Conservation (phyloP, 2,888 invertebrate genomes). For the Pharmacophagus antenor region DNA sequence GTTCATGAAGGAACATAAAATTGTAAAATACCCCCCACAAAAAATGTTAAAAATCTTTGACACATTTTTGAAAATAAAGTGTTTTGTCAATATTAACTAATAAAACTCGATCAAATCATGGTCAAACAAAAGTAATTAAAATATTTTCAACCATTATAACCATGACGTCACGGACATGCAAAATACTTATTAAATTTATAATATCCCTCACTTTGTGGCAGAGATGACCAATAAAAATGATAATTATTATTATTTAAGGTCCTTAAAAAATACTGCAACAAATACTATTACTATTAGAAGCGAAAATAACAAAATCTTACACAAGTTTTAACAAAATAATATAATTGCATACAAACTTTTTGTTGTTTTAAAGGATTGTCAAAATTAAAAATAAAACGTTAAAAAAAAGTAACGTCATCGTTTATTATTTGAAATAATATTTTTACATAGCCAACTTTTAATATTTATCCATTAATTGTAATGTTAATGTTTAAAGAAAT, state of each 20-base stretch:
- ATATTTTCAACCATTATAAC: too few relatives aligned
- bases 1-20: too few relatives aligned
- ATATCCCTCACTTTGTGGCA: not conserved
- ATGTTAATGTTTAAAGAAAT: slow-evolving; percentile 46
- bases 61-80: too few relatives aligned
- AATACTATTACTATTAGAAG: not conserved
- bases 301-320: not conserved
- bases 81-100: too few relatives aligned
- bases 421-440: not conserved
- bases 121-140: too few relatives aligned
- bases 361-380: too few relatives aligned
- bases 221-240: not conserved
- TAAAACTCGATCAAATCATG: too few relatives aligned
- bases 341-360: not conserved
- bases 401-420: too few relatives aligned
- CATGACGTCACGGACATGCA: too few relatives aligned
- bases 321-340: not conserved
- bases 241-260: not conserved
- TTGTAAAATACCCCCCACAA: too few relatives aligned
- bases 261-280: not conserved
- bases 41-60: too few relatives aligned
- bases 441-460: not conserved
- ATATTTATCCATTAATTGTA: not conserved
- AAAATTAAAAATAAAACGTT: too few relatives aligned
- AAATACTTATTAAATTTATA: not conserved